These are phyloP conservation scores for Bombycilla garrulus DNA, from an alignment of 2,113 vertebrate genomes.

Conservation along the genomic window DNA sequence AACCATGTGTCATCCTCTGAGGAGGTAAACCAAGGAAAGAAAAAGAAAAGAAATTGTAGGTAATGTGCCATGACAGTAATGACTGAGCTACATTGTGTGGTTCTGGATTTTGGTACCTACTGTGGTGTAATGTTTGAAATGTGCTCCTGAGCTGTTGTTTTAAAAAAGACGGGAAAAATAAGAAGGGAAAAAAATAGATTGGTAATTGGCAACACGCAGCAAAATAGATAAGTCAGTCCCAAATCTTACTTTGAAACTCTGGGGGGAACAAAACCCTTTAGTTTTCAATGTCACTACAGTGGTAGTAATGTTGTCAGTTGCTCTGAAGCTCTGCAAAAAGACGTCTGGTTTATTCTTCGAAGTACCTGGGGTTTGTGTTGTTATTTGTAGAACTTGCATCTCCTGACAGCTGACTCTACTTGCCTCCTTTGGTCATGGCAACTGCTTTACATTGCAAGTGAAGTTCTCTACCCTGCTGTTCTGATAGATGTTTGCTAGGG, in stretches of 20 bases:
- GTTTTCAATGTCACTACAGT: not conserved
- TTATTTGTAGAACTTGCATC: not conserved
- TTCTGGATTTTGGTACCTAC: not conserved
- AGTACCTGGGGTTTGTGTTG: not conserved
- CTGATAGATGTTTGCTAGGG: not conserved
- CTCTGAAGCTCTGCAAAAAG: not conserved
- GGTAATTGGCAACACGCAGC: not conserved
- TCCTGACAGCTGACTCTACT: not conserved
- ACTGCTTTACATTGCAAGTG: not conserved
- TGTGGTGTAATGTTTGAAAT: not conserved
- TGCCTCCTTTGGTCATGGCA: not conserved
- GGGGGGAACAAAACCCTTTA: not conserved
- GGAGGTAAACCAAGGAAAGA: not conserved
- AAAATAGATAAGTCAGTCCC: not conserved
- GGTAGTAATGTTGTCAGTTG: not conserved
- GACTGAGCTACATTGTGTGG: not conserved
- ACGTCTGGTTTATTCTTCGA: not conserved
- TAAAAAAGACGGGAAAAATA: fast-evolving
- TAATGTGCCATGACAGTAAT: not conserved
- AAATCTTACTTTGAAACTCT: not conserved
- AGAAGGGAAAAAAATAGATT: not conserved
- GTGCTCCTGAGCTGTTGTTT: not conserved
- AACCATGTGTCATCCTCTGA: not conserved
- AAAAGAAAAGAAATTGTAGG: not conserved
- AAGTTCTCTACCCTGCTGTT: not conserved